Conservation (phyloP, 2,888 invertebrate species). For the Periphyllus acericola region DNA sequence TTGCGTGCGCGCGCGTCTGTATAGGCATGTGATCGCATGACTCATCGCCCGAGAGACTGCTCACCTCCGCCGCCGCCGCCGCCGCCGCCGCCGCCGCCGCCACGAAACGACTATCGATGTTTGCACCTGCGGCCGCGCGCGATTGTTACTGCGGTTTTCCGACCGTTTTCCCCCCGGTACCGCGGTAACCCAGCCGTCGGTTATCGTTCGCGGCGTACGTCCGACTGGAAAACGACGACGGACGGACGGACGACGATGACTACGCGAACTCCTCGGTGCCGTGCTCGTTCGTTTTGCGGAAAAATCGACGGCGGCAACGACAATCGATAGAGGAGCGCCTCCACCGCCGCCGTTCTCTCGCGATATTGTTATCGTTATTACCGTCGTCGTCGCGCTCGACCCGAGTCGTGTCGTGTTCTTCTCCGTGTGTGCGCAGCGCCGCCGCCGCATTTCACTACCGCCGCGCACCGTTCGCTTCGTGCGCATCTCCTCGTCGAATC, state of each 20-base stretch:
- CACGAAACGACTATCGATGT: neutral
- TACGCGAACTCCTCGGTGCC: neutral
- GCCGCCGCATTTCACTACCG: no score
- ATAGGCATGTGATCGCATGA: conserved; percentile 55
- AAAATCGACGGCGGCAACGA: neutral
- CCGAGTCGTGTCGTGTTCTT: no score
- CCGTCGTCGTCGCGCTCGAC: neutral
- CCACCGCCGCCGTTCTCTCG: neutral
- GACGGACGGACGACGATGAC: no score
- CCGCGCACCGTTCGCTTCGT: no score
- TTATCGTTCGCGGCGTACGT: neutral
- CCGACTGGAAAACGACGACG: no score
- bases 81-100: neutral
- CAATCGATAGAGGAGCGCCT: conserved; percentile 2
- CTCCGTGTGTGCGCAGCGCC: no score
- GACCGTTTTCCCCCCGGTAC: neutral
- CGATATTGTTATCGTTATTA: neutral
- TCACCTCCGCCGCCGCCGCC: conserved; percentile 42
- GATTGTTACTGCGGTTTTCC: neutral
- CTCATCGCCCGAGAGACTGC: conserved; percentile 10
- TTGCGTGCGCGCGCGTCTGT: conserved; percentile 16
- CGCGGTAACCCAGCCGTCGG: neutral
- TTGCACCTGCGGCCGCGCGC: neutral
- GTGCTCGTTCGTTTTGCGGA: neutral
- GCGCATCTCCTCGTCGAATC: no score